phyloP scores from a whole-genome alignment of 2,797 vertebrate genomes.

The Xenops minutus region DNA sequence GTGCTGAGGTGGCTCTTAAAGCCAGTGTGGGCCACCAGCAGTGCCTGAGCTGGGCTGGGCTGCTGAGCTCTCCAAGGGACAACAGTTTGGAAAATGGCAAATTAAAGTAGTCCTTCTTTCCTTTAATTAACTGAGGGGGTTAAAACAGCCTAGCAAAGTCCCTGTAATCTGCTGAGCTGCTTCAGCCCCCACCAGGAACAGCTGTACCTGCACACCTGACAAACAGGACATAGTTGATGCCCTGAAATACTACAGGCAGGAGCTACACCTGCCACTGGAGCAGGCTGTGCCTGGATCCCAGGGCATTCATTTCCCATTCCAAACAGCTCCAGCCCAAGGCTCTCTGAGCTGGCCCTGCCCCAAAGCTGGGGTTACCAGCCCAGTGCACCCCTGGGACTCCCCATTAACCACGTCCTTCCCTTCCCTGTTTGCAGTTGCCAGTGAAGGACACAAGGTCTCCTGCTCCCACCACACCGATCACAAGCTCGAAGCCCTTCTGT shows the following conservation, averaged over 20 bases:
- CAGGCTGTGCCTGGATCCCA: not conserved
- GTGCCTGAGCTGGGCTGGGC: not conserved
- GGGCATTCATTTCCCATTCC: not conserved
- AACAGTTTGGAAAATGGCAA: not conserved
- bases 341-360: not conserved
- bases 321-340: not conserved
- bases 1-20: not conserved
- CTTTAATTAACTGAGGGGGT: not conserved
- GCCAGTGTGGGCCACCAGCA: not conserved
- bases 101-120: not conserved
- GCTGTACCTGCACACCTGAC: not conserved
- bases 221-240: fast-evolving
- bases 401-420: not conserved
- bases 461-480: not conserved
- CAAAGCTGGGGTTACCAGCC: fast-evolving
- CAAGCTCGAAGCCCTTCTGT: not conserved
- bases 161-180: not conserved
- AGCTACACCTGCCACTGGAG: not conserved
- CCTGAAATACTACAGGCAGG: fast-evolving
- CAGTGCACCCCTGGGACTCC: fast-evolving
- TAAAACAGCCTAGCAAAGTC: not conserved
- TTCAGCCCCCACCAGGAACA: not conserved
- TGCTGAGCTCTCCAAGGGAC: not conserved
- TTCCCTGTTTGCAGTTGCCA: conserved; percentile 7
- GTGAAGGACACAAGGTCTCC: not conserved